These are phyloP conservation scores for Norana najaformis DNA, from an alignment of 2,888 invertebrate species.

Conservation along the genomic window DNA sequence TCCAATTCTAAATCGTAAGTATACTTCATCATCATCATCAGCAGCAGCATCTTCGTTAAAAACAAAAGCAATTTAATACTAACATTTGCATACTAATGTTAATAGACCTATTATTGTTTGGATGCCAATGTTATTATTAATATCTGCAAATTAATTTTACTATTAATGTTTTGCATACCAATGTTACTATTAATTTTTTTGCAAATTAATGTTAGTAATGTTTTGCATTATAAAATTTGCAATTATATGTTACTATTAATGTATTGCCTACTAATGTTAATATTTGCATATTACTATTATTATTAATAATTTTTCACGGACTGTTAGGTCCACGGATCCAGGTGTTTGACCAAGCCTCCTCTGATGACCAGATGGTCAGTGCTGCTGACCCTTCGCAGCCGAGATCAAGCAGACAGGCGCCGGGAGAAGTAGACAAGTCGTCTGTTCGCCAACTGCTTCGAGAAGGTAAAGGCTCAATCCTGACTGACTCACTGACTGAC, in stretches of 20 bases:
- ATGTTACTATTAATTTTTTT: no score
- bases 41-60: neutral
- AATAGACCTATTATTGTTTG: neutral
- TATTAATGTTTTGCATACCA: no score
- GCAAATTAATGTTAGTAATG: no score
- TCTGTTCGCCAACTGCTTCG: slow-evolving; percentile 33
- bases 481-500: neutral
- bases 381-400: neutral
- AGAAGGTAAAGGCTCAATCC: slow-evolving; percentile 34
- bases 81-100: neutral
- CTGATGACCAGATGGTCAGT: neutral
- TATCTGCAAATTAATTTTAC: no score
- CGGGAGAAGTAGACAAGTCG: slow-evolving; percentile 26
- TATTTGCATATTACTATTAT: no score
- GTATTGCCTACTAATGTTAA: no score
- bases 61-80: neutral
- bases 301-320: neutral
- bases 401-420: neutral
- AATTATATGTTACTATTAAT: no score
- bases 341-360: neutral
- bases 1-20: neutral
- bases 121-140: no score
- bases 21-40: slow-evolving; percentile 22
- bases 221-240: no score
- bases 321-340: neutral